Evolutionary conservation across 1,140 invertebrate species (phyloP), one percentile per base, ranked within the genome.

Genomic region (Caenorhabditis tropicalis): DNA sequence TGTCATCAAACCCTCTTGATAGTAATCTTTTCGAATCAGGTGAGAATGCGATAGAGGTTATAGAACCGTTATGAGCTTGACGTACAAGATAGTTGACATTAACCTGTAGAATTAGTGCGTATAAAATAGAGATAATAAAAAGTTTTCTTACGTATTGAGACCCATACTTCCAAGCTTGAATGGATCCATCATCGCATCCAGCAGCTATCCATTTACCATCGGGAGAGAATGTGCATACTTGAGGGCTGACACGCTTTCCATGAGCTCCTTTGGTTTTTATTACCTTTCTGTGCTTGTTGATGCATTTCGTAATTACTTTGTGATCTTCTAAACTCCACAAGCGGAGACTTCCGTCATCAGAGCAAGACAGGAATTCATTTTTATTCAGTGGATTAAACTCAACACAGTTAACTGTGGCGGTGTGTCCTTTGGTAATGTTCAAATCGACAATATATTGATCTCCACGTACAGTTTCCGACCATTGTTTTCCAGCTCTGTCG

Each of bases 151-250:
- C 93, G 91, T 93, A 94, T 83, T 90, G 88, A 89, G 93, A 94
- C 51, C 96, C 93, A 74, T 96, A 95, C 91, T 99, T 98, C 97
- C 97, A 99, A 92, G 98, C 95, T 92, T 98, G 97, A 87, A 99
- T 95, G 0, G 96, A 98, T 1, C 98, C 98, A 92, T 99, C 98
- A 33, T 94, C 93, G 90, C 98, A 99, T 0, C 95, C 97, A 81
- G 95, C 95, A 0, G 95, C 95, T 24, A 99, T 94, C 0, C 95
- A 74, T 82, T 95, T 95, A 0, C 96, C 97, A 92, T 99, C 96
- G 82, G 95, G 92, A 83, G 94, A 96, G 89, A 95, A 97, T 1
- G 93, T 92, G 88, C 96, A 96, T 0, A 95, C 92, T 0, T 95
- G 96, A 0, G 97, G 96, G 49, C 94, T 94, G 0, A 95, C 95